Conservation (phyloP, 2,888 invertebrate genomes). For the Drosophila mercatorum region DNA sequence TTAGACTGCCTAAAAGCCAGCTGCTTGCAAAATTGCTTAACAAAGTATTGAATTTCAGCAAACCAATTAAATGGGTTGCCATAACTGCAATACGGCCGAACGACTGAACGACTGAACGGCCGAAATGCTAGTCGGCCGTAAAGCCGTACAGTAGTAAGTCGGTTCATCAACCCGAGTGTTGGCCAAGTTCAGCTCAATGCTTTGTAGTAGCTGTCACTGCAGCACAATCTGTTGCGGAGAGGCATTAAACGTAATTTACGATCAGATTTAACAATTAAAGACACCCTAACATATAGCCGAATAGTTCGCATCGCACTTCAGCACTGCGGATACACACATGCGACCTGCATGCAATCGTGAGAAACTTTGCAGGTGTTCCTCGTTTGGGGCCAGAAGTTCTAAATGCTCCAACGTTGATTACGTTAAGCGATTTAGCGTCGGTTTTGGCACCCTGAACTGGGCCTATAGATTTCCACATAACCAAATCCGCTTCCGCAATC, state of each 20-base stretch:
- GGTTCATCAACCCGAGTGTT: constrained; percentile 16
- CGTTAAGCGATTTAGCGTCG: constrained; percentile 73
- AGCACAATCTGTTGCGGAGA: constrained; percentile 49
- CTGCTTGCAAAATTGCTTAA: constrained; percentile 14
- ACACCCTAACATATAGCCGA: constrained; percentile 12
- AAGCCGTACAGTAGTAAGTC: not conserved
- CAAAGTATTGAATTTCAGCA: constrained; percentile 66
- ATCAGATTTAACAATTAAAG: constrained; percentile 45
- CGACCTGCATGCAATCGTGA: constrained; percentile 44
- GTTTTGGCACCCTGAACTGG: constrained; percentile 33
- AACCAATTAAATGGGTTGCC: constrained; percentile 69
- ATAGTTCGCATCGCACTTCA: constrained; percentile 44
- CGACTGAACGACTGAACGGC: not conserved
- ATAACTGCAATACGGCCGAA: constrained; percentile 44
- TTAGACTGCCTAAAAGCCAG: not conserved
- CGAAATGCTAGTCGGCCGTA: constrained; percentile 12
- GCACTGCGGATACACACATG: constrained; percentile 58
- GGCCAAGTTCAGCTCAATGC: constrained; percentile 13
- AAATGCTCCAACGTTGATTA: constrained; percentile 55
- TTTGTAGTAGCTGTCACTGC: constrained; percentile 31
- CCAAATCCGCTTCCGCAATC: constrained; percentile 78
- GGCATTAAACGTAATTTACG: constrained; percentile 49
- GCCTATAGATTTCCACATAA: constrained; percentile 72
- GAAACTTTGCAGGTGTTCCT: constrained; percentile 72
- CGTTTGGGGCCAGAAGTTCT: constrained; percentile 31